Evolutionary conservation across 2,888 invertebrate species (phyloP), one percentile per base, ranked within the genome.

Genomic region (Quadriops clusia): DNA sequence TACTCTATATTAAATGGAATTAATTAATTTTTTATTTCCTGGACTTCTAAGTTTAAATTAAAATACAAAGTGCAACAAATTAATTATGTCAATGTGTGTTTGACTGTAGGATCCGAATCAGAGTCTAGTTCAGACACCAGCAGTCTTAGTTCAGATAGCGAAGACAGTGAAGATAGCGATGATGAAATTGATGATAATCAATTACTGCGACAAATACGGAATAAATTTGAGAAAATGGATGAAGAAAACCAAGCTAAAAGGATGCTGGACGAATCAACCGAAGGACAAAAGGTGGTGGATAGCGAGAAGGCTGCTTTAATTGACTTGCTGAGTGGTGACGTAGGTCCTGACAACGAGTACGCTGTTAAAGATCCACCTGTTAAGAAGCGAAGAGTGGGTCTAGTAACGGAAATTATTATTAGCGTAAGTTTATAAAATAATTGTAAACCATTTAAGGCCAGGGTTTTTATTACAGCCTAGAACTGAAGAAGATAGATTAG

Each of bases 401-500:
- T 76, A 18, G 73, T 74, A 6, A 70, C 72, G 44, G 72, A 74
- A 51, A 63, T 70, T 41, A 71, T 74, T 27, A 77, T 76, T 36
- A 74, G 74, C 50, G 74, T 76, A 59, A 68, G 71, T 68, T 44
- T 35, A 28, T 31, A 5, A 20, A 22, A n/a, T 22, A 28, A 25
- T 34, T 33, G 10, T 21, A 21, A 10, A 21, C 21, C 9, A 21
- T 2, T 21, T 3, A 9, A 9, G 5, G 9, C 11, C 8, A n/a
- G 10, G 11, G 9, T 14, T 2, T 8, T 17, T 13, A 33, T 48
- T 60, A 23, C 56, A 85, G 84, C 86, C 87, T 0, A 68, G 86
- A 17, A 73, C 78, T 2, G 85, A 86, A 52, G 83, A 84, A 50
- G 84, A 84, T 53, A 74, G 74, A 43, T 44, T 74, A 21, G 73